Evolutionary conservation across 2,113 vertebrate species (phyloP).

Genomic region (Callocephalon fimbriatum): DNA sequence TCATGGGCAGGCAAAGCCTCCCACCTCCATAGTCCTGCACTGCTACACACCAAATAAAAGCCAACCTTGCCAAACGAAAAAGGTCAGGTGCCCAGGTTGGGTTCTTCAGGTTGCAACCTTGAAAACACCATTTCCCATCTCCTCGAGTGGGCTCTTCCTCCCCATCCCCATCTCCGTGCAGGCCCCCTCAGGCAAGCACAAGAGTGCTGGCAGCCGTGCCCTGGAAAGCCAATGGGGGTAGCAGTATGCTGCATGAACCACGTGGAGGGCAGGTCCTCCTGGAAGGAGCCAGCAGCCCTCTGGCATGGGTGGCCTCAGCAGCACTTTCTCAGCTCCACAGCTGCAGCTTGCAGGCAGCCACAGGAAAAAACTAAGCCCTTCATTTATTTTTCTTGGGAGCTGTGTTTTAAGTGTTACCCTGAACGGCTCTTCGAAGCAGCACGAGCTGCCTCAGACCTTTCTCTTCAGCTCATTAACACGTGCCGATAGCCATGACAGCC

Average conservation of each 20-base stretch:
- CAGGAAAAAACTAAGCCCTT: neutral
- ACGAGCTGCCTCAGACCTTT: neutral
- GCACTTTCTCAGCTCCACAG: neutral
- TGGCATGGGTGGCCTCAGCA: neutral
- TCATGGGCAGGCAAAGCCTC: neutral
- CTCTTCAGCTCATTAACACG: neutral
- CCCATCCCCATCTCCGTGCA: neutral
- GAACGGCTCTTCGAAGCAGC: neutral
- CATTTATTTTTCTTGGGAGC: constrained; percentile 44
- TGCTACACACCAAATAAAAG: neutral
- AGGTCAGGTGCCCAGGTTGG: neutral
- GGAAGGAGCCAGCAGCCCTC: neutral
- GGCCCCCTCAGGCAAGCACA: accelerated
- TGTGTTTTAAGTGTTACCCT: neutral
- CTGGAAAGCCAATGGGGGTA: neutral
- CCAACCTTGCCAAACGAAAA: accelerated
- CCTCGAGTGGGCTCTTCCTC: accelerated
- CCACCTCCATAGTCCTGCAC: accelerated
- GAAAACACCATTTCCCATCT: neutral
- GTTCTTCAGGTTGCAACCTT: neutral
- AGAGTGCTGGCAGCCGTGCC: neutral
- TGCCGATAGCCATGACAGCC: neutral
- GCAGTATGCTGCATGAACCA: neutral
- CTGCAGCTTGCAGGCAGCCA: neutral
- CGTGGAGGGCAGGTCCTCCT: accelerated